These are phyloP conservation scores for Caerostris darwini DNA, from an alignment of 1,140 invertebrate genomes.

Conservation along the genomic window DNA sequence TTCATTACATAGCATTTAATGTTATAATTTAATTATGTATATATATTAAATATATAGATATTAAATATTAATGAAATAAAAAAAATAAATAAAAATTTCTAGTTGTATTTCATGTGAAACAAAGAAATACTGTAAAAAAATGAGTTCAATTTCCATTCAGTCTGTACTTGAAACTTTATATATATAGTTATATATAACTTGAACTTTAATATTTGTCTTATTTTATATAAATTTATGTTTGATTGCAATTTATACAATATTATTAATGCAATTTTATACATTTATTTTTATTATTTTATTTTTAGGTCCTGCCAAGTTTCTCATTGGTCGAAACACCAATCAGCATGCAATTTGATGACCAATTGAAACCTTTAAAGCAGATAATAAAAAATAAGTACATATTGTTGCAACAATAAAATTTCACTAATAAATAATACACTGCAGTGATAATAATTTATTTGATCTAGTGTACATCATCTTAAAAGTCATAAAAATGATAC, in stretches of 20 bases:
- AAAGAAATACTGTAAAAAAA: not conserved
- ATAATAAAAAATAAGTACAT: too few relatives aligned
- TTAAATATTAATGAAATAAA: too few relatives aligned
- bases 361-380: not conserved
- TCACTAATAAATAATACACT: too few relatives aligned
- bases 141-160: not conserved
- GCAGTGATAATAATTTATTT: too few relatives aligned
- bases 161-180: not conserved
- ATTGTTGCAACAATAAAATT: too few relatives aligned
- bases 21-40: too few relatives aligned
- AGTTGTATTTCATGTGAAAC: not conserved
- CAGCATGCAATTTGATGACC: constrained; percentile 40
- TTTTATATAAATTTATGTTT: not conserved
- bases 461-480: too few relatives aligned
- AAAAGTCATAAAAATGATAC: too few relatives aligned
- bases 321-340: constrained; percentile 54
- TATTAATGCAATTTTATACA: not conserved
- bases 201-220: not conserved
- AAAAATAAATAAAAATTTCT: too few relatives aligned
- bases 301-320: constrained; percentile 64
- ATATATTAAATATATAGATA: too few relatives aligned
- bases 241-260: not conserved
- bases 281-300: not conserved
- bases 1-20: too few relatives aligned
- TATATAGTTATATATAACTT: not conserved